phyloP scores from a whole-genome alignment of 2,797 vertebrate genomes.

The Poecilia velifera region DNA sequence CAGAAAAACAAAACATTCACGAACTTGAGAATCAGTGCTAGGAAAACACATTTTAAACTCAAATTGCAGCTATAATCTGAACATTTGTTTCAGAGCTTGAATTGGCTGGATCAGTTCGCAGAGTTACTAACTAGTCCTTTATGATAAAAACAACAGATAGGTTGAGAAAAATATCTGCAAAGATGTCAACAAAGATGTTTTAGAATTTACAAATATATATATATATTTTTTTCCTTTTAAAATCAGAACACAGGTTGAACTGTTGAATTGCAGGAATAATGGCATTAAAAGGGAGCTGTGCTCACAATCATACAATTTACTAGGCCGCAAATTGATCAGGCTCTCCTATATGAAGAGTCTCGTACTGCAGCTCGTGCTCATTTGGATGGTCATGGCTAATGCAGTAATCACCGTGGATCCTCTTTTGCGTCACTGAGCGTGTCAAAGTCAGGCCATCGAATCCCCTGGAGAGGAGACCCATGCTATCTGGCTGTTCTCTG shows the following conservation, averaged over 20 bases:
- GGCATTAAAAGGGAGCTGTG: not conserved
- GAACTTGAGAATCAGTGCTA: not conserved
- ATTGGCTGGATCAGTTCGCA: not conserved
- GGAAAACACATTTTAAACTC: not conserved
- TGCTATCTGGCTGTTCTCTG: constrained; percentile 44
- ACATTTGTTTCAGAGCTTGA: not conserved
- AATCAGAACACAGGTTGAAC: not conserved
- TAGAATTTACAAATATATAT: not conserved
- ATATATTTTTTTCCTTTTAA: not conserved
- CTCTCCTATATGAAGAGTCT: constrained; percentile 19
- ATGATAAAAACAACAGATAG: not conserved
- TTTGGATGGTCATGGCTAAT: constrained; percentile 25
- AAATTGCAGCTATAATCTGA: not conserved
- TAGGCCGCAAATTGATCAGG: not conserved
- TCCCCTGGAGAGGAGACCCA: constrained; percentile 59
- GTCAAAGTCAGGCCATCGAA: constrained; percentile 64
- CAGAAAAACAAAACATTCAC: not conserved
- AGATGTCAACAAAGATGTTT: not conserved
- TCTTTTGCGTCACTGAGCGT: constrained; percentile 54
- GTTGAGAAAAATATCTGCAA: not conserved
- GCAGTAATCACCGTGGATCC: constrained; percentile 42
- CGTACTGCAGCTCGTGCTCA: constrained; percentile 17
- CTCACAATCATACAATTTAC: not conserved
- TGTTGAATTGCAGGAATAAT: not conserved
- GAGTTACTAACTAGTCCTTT: not conserved